Percentiles rank a stretch among this genome's conserved stretches.
Evolutionary conservation across 2,888 invertebrate species (phyloP).

Genomic region (Epsilonema sp.): DNA sequence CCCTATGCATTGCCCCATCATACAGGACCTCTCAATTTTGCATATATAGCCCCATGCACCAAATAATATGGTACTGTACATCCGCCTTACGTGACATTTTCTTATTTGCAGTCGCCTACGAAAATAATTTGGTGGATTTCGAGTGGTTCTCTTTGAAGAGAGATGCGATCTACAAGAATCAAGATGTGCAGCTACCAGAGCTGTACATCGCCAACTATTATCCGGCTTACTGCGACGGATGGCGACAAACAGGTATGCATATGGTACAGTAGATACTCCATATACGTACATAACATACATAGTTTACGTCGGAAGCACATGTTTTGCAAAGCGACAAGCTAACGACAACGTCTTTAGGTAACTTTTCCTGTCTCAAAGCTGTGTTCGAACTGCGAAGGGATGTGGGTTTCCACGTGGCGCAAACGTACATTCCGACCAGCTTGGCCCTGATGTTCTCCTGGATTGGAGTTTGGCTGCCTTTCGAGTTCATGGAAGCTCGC

Average conservation of each 20-base stretch:
- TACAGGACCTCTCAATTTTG: too few species aligned
- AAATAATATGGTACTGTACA: too few species aligned
- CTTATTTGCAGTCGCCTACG: conserved; percentile 23
- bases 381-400: conserved; percentile 24
- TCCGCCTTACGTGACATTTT: too few species aligned
- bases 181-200: conserved; percentile 25
- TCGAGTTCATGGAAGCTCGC: conserved; percentile 28
- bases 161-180: conserved; percentile 26
- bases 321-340: background rate
- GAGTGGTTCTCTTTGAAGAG: conserved; percentile 24
- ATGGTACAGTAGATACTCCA: background rate
- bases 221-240: conserved; percentile 17
- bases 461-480: conserved; percentile 28
- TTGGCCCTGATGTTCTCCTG: conserved; percentile 27
- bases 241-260: conserved; percentile 12
- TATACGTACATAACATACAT: too few species aligned
- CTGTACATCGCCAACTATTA: conserved; percentile 22
- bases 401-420: conserved; percentile 25
- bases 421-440: conserved; percentile 26
- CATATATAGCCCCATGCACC: too few species aligned
- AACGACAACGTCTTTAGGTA: conserved; percentile 10
- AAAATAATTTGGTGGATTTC: conserved; percentile 24
- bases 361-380: conserved; percentile 22
- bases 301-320: too few species aligned
- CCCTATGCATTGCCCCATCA: background rate